Percentiles rank a stretch among this genome's conserved stretches.
Conservation (phyloP, 2,113 vertebrate genomes). For the Strix aluco region DNA sequence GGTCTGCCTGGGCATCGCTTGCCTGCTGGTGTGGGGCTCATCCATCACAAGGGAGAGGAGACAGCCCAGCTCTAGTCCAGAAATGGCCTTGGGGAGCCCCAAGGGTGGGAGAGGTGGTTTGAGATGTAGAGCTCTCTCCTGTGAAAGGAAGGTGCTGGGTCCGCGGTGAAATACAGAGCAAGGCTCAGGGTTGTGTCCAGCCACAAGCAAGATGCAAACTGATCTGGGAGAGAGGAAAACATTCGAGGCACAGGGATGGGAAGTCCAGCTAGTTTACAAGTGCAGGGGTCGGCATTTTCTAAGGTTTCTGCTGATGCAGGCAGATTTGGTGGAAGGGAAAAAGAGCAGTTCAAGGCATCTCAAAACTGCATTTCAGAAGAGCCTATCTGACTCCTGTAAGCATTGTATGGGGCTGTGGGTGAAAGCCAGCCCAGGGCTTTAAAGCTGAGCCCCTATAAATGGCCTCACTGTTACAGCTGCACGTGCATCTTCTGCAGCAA, state of each 20-base stretch:
- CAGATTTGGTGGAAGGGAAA: not conserved
- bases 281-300: not conserved
- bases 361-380: not conserved
- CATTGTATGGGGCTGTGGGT: not conserved
- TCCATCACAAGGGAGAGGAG: not conserved
- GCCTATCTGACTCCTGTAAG: not conserved
- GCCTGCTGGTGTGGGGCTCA: not conserved
- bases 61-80: not conserved
- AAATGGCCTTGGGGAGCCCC: not conserved
- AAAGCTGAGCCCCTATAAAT: not conserved
- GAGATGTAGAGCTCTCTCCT: not conserved
- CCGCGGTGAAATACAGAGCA: fast-evolving
- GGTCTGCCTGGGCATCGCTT: not conserved
- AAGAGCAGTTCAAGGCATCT: not conserved
- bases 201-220: not conserved
- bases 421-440: not conserved
- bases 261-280: not conserved
- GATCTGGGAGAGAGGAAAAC: not conserved
- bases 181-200: not conserved
- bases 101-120: not conserved
- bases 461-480: not conserved
- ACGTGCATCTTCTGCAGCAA: fast-evolving
- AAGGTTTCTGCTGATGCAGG: not conserved
- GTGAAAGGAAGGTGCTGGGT: not conserved
- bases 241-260: fast-evolving